These are phyloP conservation scores for Chrysemys picta DNA, from an alignment of 2,113 vertebrate species.

Conservation along the genomic window DNA sequence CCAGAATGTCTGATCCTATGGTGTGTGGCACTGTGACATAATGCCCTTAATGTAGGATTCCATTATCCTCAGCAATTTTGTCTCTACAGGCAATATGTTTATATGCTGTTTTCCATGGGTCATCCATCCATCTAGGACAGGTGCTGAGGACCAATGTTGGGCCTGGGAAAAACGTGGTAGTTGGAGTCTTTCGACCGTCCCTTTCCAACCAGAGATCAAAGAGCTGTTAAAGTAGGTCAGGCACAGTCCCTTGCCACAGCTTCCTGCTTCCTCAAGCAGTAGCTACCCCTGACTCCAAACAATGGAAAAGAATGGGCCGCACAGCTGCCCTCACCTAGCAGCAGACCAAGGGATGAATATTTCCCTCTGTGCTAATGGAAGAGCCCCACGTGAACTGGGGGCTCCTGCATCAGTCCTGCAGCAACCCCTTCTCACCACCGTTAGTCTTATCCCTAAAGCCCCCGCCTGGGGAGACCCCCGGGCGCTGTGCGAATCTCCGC, in stretches of 20 bases:
- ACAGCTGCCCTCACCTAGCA: background rate
- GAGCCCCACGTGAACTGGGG: background rate
- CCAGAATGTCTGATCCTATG: rapidly evolving
- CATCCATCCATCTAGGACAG: background rate
- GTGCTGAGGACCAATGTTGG: background rate
- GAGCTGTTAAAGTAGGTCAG: background rate
- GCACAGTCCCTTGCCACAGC: background rate
- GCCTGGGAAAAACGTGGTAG: background rate
- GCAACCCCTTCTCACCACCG: background rate
- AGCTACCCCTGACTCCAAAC: background rate
- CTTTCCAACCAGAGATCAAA: background rate
- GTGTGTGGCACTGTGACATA: rapidly evolving
- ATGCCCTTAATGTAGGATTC: rapidly evolving
- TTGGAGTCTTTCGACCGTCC: background rate
- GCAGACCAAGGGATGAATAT: background rate
- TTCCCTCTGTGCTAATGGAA: background rate
- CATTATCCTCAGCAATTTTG: rapidly evolving
- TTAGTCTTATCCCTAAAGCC: background rate
- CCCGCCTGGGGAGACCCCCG: no score
- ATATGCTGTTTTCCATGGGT: background rate
- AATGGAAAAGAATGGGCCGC: background rate
- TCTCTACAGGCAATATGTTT: background rate
- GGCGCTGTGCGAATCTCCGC: no score
- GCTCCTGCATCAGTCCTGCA: background rate
- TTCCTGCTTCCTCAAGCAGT: background rate